phyloP scores from a whole-genome alignment of 2,888 invertebrate genomes.

The Lagria hirta region DNA sequence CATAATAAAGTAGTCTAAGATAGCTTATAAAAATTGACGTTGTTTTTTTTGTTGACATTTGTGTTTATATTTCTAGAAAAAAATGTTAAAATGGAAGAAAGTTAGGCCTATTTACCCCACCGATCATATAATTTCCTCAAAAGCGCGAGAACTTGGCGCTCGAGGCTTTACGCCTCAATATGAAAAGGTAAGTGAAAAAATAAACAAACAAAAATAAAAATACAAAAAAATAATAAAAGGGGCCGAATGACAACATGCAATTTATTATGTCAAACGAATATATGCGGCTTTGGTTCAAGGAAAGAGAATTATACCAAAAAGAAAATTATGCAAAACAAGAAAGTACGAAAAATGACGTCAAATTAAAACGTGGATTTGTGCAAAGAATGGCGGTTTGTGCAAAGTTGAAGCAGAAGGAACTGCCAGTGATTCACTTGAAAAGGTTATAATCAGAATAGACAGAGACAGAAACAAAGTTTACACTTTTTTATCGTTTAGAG shows the following conservation, averaged over 20 bases:
- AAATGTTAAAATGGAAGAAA: constrained; percentile 58
- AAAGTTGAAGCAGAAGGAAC: constrained; percentile 30
- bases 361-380: constrained; percentile 45
- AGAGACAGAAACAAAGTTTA: neutral
- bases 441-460: neutral
- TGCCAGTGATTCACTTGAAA: constrained; percentile 17
- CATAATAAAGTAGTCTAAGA: too few relatives aligned
- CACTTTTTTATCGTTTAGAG: too few relatives aligned
- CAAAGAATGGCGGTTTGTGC: constrained; percentile 41
- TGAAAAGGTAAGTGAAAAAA: constrained; percentile 55
- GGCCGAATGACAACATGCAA: constrained; percentile 47
- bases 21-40: too few relatives aligned
- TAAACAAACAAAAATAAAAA: too few relatives aligned
- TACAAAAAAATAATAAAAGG: too few relatives aligned
- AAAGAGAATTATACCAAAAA: constrained; percentile 59
- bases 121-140: constrained; percentile 61
- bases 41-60: neutral
- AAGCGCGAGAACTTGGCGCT: constrained; percentile 44
- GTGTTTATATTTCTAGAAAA: too few relatives aligned
- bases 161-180: constrained; percentile 56
- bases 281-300: constrained; percentile 61
- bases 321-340: constrained; percentile 58
- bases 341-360: constrained; percentile 56
- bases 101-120: constrained; percentile 53
- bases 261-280: constrained; percentile 61